These are phyloP conservation scores for Chalcis sispes DNA, from an alignment of 2,888 invertebrate genomes.

Conservation along the genomic window DNA sequence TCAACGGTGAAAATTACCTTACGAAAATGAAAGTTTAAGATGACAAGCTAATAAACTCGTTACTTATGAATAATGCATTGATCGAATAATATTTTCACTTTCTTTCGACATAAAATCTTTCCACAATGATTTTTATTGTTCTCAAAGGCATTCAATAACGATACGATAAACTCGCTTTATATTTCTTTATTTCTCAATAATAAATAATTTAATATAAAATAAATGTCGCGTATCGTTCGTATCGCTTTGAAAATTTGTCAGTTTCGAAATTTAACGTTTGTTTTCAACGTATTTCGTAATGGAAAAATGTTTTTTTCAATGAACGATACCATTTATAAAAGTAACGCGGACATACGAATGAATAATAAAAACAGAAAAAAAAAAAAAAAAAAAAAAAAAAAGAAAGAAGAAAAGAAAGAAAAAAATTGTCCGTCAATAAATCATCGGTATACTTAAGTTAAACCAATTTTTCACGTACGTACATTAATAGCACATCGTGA, in stretches of 20 bases:
- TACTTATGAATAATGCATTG: not conserved
- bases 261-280: no score
- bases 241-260: no score
- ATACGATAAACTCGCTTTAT: not conserved
- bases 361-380: no score
- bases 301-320: no score
- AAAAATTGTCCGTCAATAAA: not conserved
- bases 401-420: not conserved
- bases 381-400: not conserved
- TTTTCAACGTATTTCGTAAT: no score
- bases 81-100: not conserved
- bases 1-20: not conserved
- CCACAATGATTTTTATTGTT: not conserved
- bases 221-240: not conserved
- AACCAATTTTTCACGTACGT: slow-evolving; percentile 18
- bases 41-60: not conserved
- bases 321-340: no score
- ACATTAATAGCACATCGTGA: not conserved
- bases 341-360: no score
- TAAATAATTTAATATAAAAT: not conserved
- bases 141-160: not conserved
- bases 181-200: no score
- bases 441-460: no score
- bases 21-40: slow-evolving; percentile 1
- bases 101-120: not conserved